Percentiles rank a stretch among this genome's conserved stretches.
Conservation (phyloP, 2,797 vertebrate species). For the Rousettus madagascariensis region DNA sequence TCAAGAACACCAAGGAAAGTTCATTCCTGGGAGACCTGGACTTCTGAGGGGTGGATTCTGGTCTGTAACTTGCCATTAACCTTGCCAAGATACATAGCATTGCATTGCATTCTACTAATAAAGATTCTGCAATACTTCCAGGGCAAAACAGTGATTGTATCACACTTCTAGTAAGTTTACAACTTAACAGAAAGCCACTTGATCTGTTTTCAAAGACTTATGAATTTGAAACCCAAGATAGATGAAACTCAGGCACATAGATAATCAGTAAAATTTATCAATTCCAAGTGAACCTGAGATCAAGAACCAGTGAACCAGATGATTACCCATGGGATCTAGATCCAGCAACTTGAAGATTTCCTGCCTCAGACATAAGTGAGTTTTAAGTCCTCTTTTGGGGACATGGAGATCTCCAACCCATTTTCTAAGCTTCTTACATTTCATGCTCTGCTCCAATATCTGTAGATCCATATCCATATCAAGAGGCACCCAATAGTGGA, state of each 20-base stretch:
- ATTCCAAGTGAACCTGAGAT: background rate
- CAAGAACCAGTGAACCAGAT: background rate
- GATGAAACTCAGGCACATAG: background rate
- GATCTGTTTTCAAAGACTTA: background rate
- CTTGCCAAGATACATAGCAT: no score
- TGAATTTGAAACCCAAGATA: background rate
- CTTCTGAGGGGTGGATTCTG: no score
- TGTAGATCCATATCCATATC: background rate
- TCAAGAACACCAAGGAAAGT: no score
- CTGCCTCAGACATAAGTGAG: background rate
- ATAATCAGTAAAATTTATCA: background rate
- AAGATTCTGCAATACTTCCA: background rate
- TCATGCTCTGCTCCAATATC: background rate
- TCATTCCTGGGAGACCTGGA: no score
- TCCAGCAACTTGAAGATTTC: background rate
- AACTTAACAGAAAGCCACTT: background rate
- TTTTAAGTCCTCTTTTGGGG: background rate
- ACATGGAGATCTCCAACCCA: background rate
- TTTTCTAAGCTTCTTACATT: background rate
- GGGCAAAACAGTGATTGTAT: background rate
- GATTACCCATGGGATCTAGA: background rate
- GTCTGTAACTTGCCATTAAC: no score
- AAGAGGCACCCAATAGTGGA: background rate
- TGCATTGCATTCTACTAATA: no score
- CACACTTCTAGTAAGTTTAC: background rate